Evolutionary conservation across 2,888 invertebrate species (phyloP).

Genomic region (Cerceris ruficornis): DNA sequence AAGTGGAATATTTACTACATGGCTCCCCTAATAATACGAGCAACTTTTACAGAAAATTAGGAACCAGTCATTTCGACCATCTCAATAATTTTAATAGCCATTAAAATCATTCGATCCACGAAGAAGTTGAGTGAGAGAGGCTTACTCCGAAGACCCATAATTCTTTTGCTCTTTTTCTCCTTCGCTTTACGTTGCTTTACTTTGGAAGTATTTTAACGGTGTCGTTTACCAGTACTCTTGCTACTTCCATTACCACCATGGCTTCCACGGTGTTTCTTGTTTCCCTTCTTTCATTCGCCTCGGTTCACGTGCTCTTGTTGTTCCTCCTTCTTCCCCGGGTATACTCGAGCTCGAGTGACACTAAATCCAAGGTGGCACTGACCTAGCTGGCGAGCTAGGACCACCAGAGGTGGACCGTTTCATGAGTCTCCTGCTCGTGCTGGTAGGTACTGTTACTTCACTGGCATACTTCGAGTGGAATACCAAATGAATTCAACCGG

Average conservation of each 20-base stretch:
- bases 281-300: background rate
- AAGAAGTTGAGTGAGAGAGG: background rate
- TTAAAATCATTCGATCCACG: background rate
- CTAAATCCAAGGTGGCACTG: conserved; percentile 67
- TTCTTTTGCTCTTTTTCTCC: background rate
- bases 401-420: conserved; percentile 67
- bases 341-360: conserved; percentile 23
- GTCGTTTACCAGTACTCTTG: conserved; percentile 15
- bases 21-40: no score
- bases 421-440: conserved; percentile 47
- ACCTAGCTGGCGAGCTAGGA: conserved; percentile 69
- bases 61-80: no score
- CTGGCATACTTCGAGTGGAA: conserved; percentile 76
- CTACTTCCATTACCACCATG: conserved; percentile 12
- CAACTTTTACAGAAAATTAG: no score
- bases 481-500: conserved; percentile 66
- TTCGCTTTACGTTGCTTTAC: conserved; percentile 12
- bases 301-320: background rate
- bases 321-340: conserved; percentile 13
- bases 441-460: conserved; percentile 74
- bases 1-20: no score
- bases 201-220: conserved; percentile 7
- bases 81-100: no score
- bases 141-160: conserved; percentile 26
- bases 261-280: conserved; percentile 3